Evolutionary conservation across 1,140 invertebrate species (phyloP), one percentile per base, ranked within the genome.

Genomic region (Drosophila burlai): DNA sequence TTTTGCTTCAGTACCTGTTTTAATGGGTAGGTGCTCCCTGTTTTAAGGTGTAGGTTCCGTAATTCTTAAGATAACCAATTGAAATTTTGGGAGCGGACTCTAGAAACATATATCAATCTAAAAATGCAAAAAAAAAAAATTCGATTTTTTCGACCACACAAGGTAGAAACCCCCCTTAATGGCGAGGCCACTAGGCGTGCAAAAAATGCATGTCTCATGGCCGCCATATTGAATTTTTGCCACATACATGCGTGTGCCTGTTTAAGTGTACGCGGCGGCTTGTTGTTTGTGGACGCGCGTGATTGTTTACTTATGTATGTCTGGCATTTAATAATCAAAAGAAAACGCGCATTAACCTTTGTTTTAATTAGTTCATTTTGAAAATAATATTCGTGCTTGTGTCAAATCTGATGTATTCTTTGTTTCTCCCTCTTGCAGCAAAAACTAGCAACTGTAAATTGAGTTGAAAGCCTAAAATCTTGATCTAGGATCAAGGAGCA

Each of bases 181-280:
- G n/a, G 18, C 21, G 31, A 57, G 38, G 29, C 42, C 26, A 40
- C 24, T 76, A 54, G 34, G 54, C 59, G 59, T 55, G 62, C 58
- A 52, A 66, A 46, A 76, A 83, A 66, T 62, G 65, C n/a, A 34
- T 52, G 75, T 67, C 80, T 73, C 46, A 47, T 24, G 57, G 63
- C 38, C 84, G 84, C 84, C 84, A 89, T 89, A 75, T 89, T 89
- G 84, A 81, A 90, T 84, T 76, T 84, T 72, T 46, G 46, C n/a
- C 5, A 26, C 46, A 16, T 29, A 10, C 26, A 49, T 16, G 15
- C 24, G 13, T 59, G 42, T 63, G 52, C 21, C 15, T 59, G 61
- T 54, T 24, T 55, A 52, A 46, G 36, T 52, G 31, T 34, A 16
- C 40, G 59, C 65, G 31, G 21, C 50, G 38, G 40, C 40, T 65